These are phyloP conservation scores for Diadegma fenestrale DNA, from an alignment of 2,888 invertebrate species.

Conservation along the genomic window DNA sequence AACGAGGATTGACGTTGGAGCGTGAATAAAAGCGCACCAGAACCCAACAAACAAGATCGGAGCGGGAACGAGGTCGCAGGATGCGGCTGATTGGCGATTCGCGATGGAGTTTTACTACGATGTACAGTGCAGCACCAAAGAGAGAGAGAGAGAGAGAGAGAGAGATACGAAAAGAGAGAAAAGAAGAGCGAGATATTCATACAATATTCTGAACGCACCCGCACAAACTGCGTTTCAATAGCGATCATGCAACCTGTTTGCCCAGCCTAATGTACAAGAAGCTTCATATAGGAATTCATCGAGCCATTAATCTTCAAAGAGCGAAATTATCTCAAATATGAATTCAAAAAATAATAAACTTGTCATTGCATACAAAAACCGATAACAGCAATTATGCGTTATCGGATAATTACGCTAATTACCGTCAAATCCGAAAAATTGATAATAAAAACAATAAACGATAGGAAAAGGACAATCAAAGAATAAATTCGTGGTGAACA, in stretches of 20 bases:
- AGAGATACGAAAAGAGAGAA: neutral
- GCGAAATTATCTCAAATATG: neutral
- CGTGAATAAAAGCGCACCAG: constrained; percentile 16
- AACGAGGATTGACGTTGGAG: constrained; percentile 12
- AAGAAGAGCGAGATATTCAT: constrained; percentile 5
- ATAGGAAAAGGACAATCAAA: neutral
- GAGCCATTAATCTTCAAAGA: neutral
- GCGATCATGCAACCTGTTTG: constrained; percentile 32
- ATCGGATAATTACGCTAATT: neutral
- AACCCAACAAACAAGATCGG: constrained; percentile 60
- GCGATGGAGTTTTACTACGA: constrained; percentile 54
- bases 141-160: constrained; percentile 21
- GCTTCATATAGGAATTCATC: constrained; percentile 15
- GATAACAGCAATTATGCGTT: neutral
- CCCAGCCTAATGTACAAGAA: neutral
- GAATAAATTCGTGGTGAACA: neutral
- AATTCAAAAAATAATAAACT: neutral
- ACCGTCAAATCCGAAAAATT: neutral
- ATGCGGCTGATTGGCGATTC: constrained; percentile 77
- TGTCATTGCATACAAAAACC: neutral
- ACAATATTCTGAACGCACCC: constrained; percentile 46
- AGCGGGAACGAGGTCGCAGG: constrained; percentile 76
- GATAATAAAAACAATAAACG: neutral
- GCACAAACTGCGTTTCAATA: constrained; percentile 37
- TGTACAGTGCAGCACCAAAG: constrained; percentile 29